Evolutionary conservation across 2,888 invertebrate genomes (phyloP), one percentile per base, ranked within the genome.

Genomic region (Lymantria dispar): DNA sequence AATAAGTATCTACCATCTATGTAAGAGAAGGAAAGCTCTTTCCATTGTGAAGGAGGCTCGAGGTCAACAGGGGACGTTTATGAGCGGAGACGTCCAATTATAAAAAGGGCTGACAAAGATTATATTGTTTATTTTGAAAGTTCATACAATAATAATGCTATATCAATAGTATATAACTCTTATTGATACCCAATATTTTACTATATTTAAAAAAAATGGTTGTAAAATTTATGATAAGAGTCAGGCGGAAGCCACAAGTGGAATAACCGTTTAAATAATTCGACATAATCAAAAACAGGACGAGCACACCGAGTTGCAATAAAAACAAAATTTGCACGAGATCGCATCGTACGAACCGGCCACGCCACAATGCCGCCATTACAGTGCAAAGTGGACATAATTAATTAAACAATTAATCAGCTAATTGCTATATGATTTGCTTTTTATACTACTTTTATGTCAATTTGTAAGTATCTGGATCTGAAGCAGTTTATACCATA

Each of bases 401-500:
- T 91, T 91, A 89, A 91, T 91, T 91, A 89, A 89, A 90, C 85
- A 91, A 91, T 90, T 90, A 90, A 90, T 90, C 87, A 85, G 78
- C 83, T 81, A 89, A 89, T 89, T 90, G 83, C 82, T 71, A 60
- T 79, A 82, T 83, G 87, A 87, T 88, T 89, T 85, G 80, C 80
- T 90, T 90, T 88, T 90, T 88, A 64, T 65, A 50, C 43, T 67
- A 72, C 72, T 65, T 76, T 85, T 78, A 78, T 74, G 74, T 76
- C 86, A 86, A 86, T 87, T 87, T 84, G 84, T 80, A 72, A 72
- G 66, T 64, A 70, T 74, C 79, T 78, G 78, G 76, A 79, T 75
- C 76, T 60, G 55, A 40, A 50, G 46, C 46, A 60, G 59, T 58
- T 67, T 62, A 67, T 64, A 56, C 76, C 72, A 64, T 76, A 65